Conservation (phyloP, 2,113 vertebrate species). For the Lagenorhynchus albirostris region DNA sequence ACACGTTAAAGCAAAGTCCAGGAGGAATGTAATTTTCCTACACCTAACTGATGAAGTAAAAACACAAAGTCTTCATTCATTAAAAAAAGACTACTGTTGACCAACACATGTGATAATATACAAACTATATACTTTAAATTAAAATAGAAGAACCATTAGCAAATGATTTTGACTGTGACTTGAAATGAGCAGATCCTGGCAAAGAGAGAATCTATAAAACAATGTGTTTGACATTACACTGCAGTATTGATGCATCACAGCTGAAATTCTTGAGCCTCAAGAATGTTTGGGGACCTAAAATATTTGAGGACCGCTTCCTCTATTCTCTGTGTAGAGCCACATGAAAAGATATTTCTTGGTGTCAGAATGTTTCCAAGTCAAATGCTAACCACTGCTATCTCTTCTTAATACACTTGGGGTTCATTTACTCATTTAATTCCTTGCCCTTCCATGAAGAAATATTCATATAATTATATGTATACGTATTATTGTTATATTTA, state of each 20-base stretch:
- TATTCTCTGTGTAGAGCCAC: not conserved
- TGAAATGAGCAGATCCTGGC: not conserved
- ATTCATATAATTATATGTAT: not conserved
- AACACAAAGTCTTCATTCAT: not conserved
- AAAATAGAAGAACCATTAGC: not conserved
- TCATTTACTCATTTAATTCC: not conserved
- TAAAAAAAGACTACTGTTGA: not conserved
- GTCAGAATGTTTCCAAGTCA: not conserved
- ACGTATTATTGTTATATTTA: not conserved
- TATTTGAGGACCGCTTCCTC: not conserved
- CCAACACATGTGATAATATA: not conserved
- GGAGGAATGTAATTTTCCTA: not conserved
- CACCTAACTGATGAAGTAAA: not conserved
- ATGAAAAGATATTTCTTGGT: not conserved
- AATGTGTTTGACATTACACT: not conserved
- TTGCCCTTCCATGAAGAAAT: not conserved
- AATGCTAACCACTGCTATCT: not conserved
- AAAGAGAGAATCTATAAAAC: not conserved
- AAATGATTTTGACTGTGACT: not conserved
- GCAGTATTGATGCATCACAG: not conserved
- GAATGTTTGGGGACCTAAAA: not conserved
- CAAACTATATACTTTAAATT: not conserved
- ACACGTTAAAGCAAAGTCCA: not conserved
- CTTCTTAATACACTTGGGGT: not conserved
- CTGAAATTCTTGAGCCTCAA: not conserved